Conservation (phyloP, 2,797 vertebrate genomes). For the Myotis myotis region DNA sequence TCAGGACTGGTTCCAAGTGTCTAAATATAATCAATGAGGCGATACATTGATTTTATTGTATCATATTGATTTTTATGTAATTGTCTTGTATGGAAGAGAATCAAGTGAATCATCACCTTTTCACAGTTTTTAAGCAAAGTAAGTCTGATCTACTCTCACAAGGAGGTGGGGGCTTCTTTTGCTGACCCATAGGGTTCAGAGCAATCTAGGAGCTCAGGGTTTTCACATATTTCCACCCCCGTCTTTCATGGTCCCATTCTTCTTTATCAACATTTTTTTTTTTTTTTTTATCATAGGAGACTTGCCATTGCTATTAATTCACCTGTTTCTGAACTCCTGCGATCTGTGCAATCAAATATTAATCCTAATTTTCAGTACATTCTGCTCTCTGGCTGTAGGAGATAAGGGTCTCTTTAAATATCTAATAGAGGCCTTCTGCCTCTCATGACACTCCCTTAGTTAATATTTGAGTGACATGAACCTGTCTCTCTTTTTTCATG, state of each 20-base stretch:
- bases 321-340: not conserved
- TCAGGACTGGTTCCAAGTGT: not conserved
- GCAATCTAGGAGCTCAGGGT: not conserved
- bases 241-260: not conserved
- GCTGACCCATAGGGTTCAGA: not conserved
- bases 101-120: not conserved
- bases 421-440: not conserved
- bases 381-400: not conserved
- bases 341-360: not conserved
- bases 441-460: not conserved
- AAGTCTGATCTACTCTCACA: not conserved
- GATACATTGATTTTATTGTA: not conserved
- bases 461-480: not conserved
- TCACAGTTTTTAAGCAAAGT: not conserved
- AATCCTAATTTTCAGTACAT: not conserved
- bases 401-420: not conserved
- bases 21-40: not conserved
- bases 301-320: not conserved
- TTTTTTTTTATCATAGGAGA: not conserved
- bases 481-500: not conserved
- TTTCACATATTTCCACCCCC: not conserved
- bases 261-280: not conserved
- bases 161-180: not conserved
- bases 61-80: not conserved
- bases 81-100: conserved; percentile 23